Percentiles rank a stretch among this genome's conserved stretches.
Conservation (phyloP, 2,113 vertebrate genomes). For the Sinocyclocheilus rhinocerous region DNA sequence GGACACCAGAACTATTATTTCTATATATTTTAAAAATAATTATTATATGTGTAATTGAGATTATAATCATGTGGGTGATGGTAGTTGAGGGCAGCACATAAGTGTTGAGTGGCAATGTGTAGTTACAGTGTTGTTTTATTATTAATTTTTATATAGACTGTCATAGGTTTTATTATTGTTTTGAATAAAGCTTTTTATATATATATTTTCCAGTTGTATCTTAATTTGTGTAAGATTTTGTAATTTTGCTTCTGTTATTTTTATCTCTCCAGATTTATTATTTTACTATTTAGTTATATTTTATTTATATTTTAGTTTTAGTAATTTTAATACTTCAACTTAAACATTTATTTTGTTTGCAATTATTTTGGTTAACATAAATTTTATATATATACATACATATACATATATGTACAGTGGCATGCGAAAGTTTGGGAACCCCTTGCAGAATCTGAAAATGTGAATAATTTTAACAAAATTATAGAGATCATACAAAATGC, state of each 20-base stretch:
- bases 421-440: too few relatives aligned
- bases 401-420: too few relatives aligned
- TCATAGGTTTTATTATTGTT: background rate
- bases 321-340: background rate
- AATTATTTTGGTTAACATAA: background rate
- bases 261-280: too few relatives aligned
- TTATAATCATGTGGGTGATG: background rate
- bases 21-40: background rate
- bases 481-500: too few relatives aligned
- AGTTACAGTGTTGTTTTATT: background rate
- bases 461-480: too few relatives aligned
- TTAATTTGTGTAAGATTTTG: background rate
- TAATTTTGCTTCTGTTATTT: background rate
- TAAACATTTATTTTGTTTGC: too few relatives aligned
- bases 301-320: background rate
- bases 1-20: background rate
- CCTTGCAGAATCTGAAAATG: too few relatives aligned
- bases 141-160: background rate
- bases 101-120: background rate
- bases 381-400: too few relatives aligned
- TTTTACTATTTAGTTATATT: background rate
- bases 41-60: background rate
- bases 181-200: background rate
- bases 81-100: background rate
- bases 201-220: background rate